Conservation (phyloP, 1,140 invertebrate species). For the Bombus picipes region DNA sequence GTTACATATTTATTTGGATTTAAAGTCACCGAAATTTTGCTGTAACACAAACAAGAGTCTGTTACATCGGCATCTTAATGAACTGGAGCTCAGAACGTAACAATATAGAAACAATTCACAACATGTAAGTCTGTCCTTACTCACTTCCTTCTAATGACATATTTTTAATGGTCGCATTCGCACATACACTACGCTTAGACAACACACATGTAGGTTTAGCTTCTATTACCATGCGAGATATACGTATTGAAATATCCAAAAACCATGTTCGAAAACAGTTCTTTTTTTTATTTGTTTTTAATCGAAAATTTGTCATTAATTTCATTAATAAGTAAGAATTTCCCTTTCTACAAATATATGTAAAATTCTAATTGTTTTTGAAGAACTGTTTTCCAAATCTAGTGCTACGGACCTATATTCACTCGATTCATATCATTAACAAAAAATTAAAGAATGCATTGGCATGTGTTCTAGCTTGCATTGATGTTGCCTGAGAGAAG, state of each 20-base stretch:
- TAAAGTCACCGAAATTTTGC: constrained; percentile 83
- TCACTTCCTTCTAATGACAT: constrained; percentile 74
- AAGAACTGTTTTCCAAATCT: constrained; percentile 22
- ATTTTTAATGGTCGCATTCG: constrained; percentile 61
- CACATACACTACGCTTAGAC: constrained; percentile 46
- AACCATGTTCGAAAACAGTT: constrained; percentile 37
- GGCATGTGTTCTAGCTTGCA: constrained; percentile 78
- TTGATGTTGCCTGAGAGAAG: constrained; percentile 81
- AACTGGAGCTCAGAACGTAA: constrained; percentile 83
- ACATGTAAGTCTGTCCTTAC: constrained; percentile 81
- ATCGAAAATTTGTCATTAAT: background rate
- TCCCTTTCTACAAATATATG: too few relatives aligned
- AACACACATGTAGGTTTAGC: constrained; percentile 42
- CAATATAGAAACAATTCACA: constrained; percentile 80
- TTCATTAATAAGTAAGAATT: background rate
- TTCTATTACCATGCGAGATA: constrained; percentile 18
- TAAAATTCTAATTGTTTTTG: background rate
- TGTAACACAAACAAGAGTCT: constrained; percentile 83
- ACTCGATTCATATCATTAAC: constrained; percentile 49
- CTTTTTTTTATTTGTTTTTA: background rate
- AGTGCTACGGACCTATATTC: constrained; percentile 33
- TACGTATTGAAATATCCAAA: background rate
- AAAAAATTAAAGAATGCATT: constrained; percentile 57
- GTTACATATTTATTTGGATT: constrained; percentile 83
- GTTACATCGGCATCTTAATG: constrained; percentile 82